phyloP scores from a whole-genome alignment of 2,888 invertebrate genomes.

The Neoitamus cyanurus region DNA sequence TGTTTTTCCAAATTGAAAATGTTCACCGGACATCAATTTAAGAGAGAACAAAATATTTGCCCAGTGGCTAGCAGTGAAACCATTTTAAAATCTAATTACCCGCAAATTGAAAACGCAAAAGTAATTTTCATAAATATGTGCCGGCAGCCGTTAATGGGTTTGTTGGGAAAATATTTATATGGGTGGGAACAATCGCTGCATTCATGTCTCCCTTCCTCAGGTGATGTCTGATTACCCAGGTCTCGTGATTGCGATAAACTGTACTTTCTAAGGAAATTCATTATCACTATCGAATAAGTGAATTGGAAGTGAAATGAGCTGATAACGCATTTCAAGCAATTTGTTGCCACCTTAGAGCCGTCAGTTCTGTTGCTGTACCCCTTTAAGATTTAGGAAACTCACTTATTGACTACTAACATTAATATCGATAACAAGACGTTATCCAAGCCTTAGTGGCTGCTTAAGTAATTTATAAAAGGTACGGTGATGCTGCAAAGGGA shows the following conservation, averaged over 20 bases:
- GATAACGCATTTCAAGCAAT: too few relatives aligned
- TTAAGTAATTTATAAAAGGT: too few relatives aligned
- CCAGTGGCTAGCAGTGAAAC: neutral
- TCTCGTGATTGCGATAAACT: neutral
- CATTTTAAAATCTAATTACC: slow-evolving; percentile 10
- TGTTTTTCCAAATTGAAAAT: slow-evolving; percentile 39
- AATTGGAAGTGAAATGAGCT: too few relatives aligned
- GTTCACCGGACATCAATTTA: slow-evolving; percentile 19
- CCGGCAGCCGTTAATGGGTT: neutral
- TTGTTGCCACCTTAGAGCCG: too few relatives aligned
- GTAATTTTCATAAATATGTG: neutral
- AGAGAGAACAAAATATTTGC: neutral
- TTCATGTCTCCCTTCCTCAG: neutral
- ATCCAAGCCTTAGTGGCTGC: too few relatives aligned
- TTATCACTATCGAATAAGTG: too few relatives aligned
- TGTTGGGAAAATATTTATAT: neutral
- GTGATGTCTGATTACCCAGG: neutral
- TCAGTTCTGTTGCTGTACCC: too few relatives aligned
- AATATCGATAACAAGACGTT: too few relatives aligned
- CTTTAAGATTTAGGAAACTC: too few relatives aligned
- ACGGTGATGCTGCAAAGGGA: too few relatives aligned
- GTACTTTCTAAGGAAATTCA: too few relatives aligned
- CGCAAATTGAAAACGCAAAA: neutral
- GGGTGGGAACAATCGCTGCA: neutral
- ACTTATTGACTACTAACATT: too few relatives aligned